phyloP scores from a whole-genome alignment of 2,888 invertebrate genomes.

The Cryptocephalus primarius region DNA sequence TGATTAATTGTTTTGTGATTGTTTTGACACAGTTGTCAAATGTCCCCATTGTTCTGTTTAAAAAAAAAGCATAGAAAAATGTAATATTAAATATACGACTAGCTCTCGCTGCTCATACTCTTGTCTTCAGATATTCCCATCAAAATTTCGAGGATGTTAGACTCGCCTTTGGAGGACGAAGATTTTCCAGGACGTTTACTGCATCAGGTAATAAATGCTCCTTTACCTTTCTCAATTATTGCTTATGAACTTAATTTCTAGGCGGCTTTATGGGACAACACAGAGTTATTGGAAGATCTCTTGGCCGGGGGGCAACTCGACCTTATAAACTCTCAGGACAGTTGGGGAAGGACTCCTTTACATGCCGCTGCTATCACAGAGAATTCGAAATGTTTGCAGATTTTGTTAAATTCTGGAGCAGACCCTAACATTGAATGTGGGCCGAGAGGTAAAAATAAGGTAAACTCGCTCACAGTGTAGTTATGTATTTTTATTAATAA shows the following conservation, averaged over 20 bases:
- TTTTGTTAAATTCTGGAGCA: slow-evolving; percentile 61
- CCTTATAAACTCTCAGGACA: slow-evolving; percentile 59
- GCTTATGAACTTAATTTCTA: slow-evolving; percentile 22
- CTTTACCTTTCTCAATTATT: slow-evolving; percentile 1
- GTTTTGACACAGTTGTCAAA: too few species aligned
- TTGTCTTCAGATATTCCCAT: too few species aligned
- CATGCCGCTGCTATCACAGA: slow-evolving; percentile 77
- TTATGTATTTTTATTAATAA: too few species aligned
- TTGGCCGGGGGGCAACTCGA: slow-evolving; percentile 54
- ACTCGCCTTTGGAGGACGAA: slow-evolving; percentile 69
- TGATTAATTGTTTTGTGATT: too few species aligned
- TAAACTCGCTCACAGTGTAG: slow-evolving; percentile 20
- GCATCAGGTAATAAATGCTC: slow-evolving; percentile 49
- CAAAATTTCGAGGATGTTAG: slow-evolving; percentile 33
- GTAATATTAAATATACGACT: too few species aligned
- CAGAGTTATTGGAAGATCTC: slow-evolving; percentile 72
- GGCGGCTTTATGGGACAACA: slow-evolving; percentile 84
- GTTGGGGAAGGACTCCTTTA: slow-evolving; percentile 63
- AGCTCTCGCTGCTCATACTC: too few species aligned
- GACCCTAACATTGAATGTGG: slow-evolving; percentile 59
- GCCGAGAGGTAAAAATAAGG: slow-evolving; percentile 55
- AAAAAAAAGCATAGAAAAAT: too few species aligned
- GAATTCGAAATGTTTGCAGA: slow-evolving; percentile 61
- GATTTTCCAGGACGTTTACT: slow-evolving; percentile 67
- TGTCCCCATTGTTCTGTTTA: too few species aligned